Base-by-base conservation (phyloP, 1,140 invertebrate genomes). In the Zaprionus davidi region DNA sequence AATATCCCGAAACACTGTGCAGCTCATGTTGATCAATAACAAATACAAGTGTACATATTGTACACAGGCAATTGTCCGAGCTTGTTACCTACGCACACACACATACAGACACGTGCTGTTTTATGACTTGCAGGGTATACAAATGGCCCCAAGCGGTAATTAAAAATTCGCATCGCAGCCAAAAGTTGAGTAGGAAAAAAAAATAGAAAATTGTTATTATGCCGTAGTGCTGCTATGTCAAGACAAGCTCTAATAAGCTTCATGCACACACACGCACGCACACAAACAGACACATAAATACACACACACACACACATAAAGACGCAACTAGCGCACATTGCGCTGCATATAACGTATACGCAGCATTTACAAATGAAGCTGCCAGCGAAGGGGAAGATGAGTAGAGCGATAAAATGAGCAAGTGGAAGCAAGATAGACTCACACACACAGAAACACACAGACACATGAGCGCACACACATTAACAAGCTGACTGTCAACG, bases 301-400 rank as follows among this genome's bases (percentile, higher is more conserved):
- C 41, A 49, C 63, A 49, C 62, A 60, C 56, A 57, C 22, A 36
- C 20, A 41, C 55, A 60, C 20, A 36, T 15, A 15, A 22, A 57
- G 60, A 65, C 65, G 70, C 49, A 82, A 82, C 76, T 70, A 65
- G 72, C 55, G 22, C 60, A 72, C 56, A 53, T 60, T 57, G 60
- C 72, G 64, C 55, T 81, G 78, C 59, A 68, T 55, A 77, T 79
- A 68, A 73, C 74, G 74, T 81, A 72, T 78, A 81, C 82, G 71
- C 74, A 81, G 36, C 81, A 58, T 78, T 79, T 85, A 85, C 79
- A 85, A 85, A 86, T 79, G 83, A 86, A 77, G 66, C 64, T 86
- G 83, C 59, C 72, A 71, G 67, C 76, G 55, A 36, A 26, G 70
- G 59, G 66, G 57, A 66, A 76, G 60, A 72, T 66, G 56, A 60